These are phyloP conservation scores for Archilochus colubris DNA, from an alignment of 2,113 vertebrate genomes.

Conservation along the genomic window DNA sequence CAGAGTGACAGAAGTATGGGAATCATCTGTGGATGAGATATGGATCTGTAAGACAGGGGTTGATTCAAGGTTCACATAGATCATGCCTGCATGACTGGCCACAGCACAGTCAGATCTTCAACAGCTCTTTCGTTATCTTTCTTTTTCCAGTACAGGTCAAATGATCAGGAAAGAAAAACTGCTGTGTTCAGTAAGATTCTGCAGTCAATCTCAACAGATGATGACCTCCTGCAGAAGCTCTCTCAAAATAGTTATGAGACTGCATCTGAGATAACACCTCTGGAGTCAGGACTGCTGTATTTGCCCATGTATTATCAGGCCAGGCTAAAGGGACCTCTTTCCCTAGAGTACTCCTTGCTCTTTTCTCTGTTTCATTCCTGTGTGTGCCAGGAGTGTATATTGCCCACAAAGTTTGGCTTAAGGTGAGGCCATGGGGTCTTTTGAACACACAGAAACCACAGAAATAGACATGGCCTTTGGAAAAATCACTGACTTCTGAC, in stretches of 20 bases:
- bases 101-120: not conserved
- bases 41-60: not conserved
- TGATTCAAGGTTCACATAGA: not conserved
- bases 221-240: not conserved
- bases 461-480: not conserved
- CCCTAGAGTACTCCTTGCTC: not conserved
- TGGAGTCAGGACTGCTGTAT: not conserved
- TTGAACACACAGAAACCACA: not conserved
- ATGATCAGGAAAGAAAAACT: not conserved
- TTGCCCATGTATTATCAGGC: not conserved
- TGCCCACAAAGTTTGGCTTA: not conserved
- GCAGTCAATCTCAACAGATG: not conserved
- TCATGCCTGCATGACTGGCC: not conserved
- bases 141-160: not conserved
- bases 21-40: conserved; percentile 9
- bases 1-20: conserved; percentile 1
- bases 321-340: not conserved
- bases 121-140: not conserved
- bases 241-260: not conserved
- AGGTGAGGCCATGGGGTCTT: not conserved
- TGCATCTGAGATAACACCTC: not conserved
- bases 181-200: not conserved
- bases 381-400: not conserved
- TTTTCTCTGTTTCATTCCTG: not conserved
- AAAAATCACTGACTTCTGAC: not conserved